These are phyloP conservation scores for Sebastes cheni DNA, from an alignment of 2,797 vertebrate species.

Conservation along the genomic window DNA sequence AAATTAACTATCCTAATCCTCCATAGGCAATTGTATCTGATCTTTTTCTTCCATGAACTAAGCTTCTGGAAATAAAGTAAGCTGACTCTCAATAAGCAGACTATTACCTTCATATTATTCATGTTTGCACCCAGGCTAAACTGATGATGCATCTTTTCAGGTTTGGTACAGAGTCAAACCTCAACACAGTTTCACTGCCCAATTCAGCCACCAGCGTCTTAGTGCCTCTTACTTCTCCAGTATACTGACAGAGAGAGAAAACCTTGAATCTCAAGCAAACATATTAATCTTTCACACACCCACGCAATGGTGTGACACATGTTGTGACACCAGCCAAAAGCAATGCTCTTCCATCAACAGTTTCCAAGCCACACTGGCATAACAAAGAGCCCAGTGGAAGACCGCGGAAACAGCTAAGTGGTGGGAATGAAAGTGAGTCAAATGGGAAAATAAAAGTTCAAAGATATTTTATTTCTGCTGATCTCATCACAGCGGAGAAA, in stretches of 20 bases:
- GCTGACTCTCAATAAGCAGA: background rate
- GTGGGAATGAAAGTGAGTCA: constrained; percentile 33
- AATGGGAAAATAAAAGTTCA: constrained; percentile 29
- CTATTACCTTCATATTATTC: background rate
- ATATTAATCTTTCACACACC: constrained; percentile 61
- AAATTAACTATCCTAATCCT: background rate
- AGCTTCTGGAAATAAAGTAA: background rate
- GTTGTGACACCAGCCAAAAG: constrained; percentile 48
- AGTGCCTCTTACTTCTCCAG: background rate
- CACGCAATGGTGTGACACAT: constrained; percentile 47
- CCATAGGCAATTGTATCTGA: background rate
- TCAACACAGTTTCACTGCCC: constrained; percentile 1
- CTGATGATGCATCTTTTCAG: background rate
- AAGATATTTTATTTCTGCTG: constrained; percentile 27
- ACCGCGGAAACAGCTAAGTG: constrained; percentile 1
- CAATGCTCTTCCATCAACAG: constrained; percentile 29
- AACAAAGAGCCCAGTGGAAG: constrained; percentile 36
- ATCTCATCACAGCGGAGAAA: constrained; percentile 16
- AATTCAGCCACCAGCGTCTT: background rate
- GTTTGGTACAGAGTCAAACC: constrained; percentile 25
- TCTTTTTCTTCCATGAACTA: background rate
- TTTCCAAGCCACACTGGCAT: constrained; percentile 35
- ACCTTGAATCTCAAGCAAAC: constrained; percentile 28
- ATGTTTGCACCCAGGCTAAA: background rate
- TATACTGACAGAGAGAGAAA: background rate